phyloP scores from a whole-genome alignment of 2,888 invertebrate genomes.

The Pandemis heparana region DNA sequence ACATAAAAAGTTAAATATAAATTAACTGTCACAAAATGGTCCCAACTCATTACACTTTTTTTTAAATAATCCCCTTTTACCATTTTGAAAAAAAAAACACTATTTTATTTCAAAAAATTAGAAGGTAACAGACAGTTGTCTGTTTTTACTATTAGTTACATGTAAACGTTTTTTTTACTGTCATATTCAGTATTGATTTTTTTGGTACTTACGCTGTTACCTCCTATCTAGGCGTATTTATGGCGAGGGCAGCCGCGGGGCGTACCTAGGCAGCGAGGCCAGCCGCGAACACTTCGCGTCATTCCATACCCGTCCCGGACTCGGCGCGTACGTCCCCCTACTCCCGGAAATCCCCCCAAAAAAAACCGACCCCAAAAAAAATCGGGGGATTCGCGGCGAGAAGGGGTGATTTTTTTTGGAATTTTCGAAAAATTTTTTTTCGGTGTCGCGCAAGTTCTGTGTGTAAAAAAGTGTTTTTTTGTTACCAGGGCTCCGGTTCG shows the following conservation, averaged over 20 bases:
- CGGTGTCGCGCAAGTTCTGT: neutral
- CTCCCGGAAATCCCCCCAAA: constrained; percentile 11
- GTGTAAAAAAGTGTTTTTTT: constrained; percentile 19
- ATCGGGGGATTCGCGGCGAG: neutral
- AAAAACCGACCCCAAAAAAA: constrained; percentile 3
- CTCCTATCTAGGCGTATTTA: neutral
- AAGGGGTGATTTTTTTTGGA: neutral
- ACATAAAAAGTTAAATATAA: no score
- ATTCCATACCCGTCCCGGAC: constrained; percentile 10
- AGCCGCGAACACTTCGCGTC: constrained; percentile 26
- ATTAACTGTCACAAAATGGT: no score
- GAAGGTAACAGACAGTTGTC: no score
- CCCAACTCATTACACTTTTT: no score
- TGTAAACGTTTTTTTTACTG: neutral
- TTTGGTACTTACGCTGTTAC: neutral
- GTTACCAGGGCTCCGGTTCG: constrained; percentile 8
- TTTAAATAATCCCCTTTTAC: no score
- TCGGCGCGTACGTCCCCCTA: constrained; percentile 23
- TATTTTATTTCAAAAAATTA: no score
- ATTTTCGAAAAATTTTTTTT: neutral
- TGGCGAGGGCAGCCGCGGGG: constrained; percentile 28
- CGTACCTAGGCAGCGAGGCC: constrained; percentile 1
- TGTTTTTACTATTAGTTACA: no score
- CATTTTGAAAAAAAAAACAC: no score
- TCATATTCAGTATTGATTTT: neutral